phyloP scores from a whole-genome alignment of 2,113 vertebrate species.

The Pelvicachromis taeniatus region DNA sequence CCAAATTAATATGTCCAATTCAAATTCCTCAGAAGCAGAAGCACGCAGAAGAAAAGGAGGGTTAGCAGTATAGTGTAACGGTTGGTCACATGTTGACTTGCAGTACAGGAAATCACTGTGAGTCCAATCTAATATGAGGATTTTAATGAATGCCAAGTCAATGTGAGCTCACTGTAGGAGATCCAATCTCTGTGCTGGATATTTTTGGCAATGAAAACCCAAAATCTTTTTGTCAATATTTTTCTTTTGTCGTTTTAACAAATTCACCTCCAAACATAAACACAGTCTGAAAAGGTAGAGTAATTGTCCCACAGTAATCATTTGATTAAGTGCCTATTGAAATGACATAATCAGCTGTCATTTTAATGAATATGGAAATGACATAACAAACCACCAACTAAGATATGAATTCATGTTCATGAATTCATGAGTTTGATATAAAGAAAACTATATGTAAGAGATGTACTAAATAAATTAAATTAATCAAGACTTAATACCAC shows the following conservation, averaged over 20 bases:
- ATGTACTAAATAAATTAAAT: no score
- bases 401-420: not conserved
- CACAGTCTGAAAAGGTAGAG: not conserved
- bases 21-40: not conserved
- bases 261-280: not conserved
- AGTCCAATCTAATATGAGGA: not conserved
- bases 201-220: not conserved
- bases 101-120: not conserved
- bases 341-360: not conserved
- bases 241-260: not conserved
- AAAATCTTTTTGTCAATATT: not conserved
- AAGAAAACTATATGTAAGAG: not conserved
- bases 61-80: not conserved
- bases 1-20: constrained; percentile 6
- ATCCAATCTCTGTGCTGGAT: not conserved
- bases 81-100: not conserved
- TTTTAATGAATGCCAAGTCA: not conserved
- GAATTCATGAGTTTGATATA: not conserved
- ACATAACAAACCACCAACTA: not conserved
- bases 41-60: not conserved
- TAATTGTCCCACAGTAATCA: not conserved
- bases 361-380: not conserved
- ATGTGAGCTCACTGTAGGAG: not conserved
- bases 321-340: rapidly evolving
- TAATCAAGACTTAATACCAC: no score